These are phyloP conservation scores for Cataglyphis albicans DNA, from an alignment of 2,888 invertebrate species.

Conservation along the genomic window DNA sequence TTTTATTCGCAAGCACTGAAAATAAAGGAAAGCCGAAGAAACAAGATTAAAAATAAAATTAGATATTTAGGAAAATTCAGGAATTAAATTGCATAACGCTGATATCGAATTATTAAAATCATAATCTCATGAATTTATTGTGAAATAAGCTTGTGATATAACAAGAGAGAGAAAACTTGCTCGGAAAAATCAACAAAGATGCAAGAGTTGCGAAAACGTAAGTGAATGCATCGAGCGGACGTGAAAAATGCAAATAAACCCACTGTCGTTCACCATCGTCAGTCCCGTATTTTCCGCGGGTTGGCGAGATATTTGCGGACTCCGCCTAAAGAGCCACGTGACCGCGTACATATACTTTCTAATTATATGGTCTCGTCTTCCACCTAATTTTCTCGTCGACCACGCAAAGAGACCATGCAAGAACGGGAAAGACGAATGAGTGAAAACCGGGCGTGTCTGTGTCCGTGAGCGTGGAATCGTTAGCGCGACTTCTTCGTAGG, in stretches of 20 bases:
- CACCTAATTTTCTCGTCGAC: slow-evolving; percentile 68
- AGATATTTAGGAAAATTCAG: neutral
- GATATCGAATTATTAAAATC: neutral
- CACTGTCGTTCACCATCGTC: slow-evolving; percentile 47
- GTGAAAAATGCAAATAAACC: slow-evolving; percentile 64
- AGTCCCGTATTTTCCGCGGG: slow-evolving; percentile 44
- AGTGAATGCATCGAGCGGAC: neutral
- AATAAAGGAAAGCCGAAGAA: neutral
- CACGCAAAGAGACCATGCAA: slow-evolving; percentile 64
- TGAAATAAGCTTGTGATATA: neutral
- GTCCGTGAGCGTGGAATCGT: slow-evolving; percentile 36
- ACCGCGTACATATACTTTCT: slow-evolving; percentile 69
- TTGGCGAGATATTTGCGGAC: slow-evolving; percentile 66
- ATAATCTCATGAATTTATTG: neutral
- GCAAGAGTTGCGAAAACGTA: neutral
- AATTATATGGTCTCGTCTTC: slow-evolving; percentile 72
- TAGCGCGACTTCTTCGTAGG: slow-evolving; percentile 30
- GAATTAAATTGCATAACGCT: neutral
- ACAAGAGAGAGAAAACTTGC: no score
- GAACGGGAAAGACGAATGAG: slow-evolving; percentile 35
- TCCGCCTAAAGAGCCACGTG: slow-evolving; percentile 69
- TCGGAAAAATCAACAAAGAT: neutral
- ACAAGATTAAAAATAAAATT: neutral
- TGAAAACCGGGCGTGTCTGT: slow-evolving; percentile 48
- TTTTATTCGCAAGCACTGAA: slow-evolving; percentile 14